Evolutionary conservation across 2,797 vertebrate genomes (phyloP), one percentile per base, ranked within the genome.

Genomic region (Acanthurus tractus): DNA sequence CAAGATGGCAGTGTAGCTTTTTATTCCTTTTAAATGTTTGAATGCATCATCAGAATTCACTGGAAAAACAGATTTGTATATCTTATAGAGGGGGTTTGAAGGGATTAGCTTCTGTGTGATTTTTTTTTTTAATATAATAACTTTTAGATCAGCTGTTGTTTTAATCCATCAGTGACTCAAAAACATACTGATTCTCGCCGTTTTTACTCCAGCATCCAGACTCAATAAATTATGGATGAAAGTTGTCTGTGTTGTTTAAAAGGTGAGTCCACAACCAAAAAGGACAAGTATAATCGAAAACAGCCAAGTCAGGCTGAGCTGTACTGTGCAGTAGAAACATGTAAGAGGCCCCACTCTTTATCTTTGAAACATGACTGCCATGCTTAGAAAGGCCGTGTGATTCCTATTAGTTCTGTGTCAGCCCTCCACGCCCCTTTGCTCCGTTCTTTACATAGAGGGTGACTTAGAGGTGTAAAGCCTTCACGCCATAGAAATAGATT

Each of bases 401-500:
- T 71, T 79, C 77, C 79, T 75, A 6, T 64, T 77, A 63, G 75
- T 46, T 76, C 62, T 38, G 74, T 74, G 81, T 81, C 69, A 73
- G 59, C 1, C 11, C 76, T 79, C 82, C 71, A 50, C 83, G 36
- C 88, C 87, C 85, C 45, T 67, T 20, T 58, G 88, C 71, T 17
- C 56, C 6, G 63, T 63, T 79, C 90, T 89, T 89, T 85, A 86
- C 86, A 89, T 89, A 91, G 89, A 78, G 63, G 44, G 52, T 82
- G 87, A 82, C 87, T 82, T 49, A 8, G 84, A 81, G 79, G 89
- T 91, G 93, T 48, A 76, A 92, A 89, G 82, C 62, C 67, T 78
- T 92, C 86, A 53, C 89, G 88, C 88, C 72, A 63, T 78, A 44
- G 83, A 92, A 92, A 92, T 88, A 93, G 89, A 92, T 89, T 81